phyloP scores from a whole-genome alignment of 2,113 vertebrate genomes.

The Rhynchopsitta pachyrhyncha region DNA sequence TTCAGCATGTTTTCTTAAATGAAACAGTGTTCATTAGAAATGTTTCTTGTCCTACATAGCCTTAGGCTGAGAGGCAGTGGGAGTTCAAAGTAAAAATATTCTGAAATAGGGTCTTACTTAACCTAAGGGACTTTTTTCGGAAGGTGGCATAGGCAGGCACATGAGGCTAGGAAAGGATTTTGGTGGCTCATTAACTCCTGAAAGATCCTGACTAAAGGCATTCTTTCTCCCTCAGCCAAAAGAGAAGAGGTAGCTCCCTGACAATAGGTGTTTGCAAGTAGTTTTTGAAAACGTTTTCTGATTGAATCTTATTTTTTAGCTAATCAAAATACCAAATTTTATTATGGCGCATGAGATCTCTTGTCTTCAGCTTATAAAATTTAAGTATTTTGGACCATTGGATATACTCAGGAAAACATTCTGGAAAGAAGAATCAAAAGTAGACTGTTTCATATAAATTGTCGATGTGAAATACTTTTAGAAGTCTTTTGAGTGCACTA shows the following conservation, averaged over 20 bases:
- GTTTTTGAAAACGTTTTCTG: background rate
- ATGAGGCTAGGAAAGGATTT: background rate
- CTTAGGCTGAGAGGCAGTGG: background rate
- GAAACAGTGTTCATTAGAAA: background rate
- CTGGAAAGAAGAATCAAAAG: background rate
- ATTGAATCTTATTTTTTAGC: background rate
- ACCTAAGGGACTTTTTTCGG: background rate
- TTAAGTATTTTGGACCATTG: background rate
- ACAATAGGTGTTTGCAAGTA: background rate
- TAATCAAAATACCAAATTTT: background rate
- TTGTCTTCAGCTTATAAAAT: background rate
- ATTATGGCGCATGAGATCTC: background rate
- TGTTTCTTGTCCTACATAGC: background rate
- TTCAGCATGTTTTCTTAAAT: background rate
- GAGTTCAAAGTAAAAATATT: background rate
- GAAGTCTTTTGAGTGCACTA: background rate
- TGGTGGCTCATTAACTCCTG: background rate
- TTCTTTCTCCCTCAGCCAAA: background rate
- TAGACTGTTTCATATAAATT: background rate
- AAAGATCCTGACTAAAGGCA: background rate
- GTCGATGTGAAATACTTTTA: background rate
- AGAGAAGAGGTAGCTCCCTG: background rate
- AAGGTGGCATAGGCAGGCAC: rapidly evolving
- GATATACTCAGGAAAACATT: background rate
- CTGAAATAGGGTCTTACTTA: background rate